Percentiles rank a stretch among this genome's conserved stretches.
These are phyloP conservation scores for Cerastis leucographa DNA, from an alignment of 2,888 invertebrate species.

Conservation along the genomic window DNA sequence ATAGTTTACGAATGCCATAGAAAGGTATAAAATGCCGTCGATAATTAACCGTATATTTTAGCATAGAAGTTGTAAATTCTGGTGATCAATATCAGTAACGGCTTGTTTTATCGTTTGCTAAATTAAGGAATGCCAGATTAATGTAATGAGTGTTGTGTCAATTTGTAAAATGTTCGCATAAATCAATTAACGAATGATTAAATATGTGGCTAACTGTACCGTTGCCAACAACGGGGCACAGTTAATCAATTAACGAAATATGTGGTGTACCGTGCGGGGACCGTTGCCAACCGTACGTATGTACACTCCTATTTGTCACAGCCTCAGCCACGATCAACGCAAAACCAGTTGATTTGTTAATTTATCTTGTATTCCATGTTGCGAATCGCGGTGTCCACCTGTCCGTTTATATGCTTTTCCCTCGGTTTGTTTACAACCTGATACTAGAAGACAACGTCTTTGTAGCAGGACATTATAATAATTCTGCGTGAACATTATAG, in stretches of 20 bases:
- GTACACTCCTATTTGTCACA: constrained; percentile 64
- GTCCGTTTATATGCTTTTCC: constrained; percentile 44
- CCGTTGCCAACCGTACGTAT: constrained; percentile 67
- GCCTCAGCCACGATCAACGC: constrained; percentile 39
- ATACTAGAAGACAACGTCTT: constrained; percentile 11
- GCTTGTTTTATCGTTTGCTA: constrained; percentile 59
- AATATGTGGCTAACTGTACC: constrained; percentile 75
- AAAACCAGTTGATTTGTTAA: constrained; percentile 61
- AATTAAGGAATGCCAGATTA: constrained; percentile 65
- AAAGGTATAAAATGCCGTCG: constrained; percentile 65
- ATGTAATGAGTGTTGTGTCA: constrained; percentile 73
- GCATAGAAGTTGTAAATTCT: constrained; percentile 64
- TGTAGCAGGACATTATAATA: neutral
- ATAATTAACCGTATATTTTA: constrained; percentile 63
- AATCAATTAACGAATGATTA: constrained; percentile 77
- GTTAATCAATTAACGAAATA: constrained; percentile 82
- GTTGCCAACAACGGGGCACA: constrained; percentile 72
- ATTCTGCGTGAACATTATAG: neutral
- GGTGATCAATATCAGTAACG: constrained; percentile 58
- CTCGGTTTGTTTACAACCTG: constrained; percentile 17
- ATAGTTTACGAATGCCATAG: constrained; percentile 57
- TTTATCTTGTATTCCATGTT: constrained; percentile 46
- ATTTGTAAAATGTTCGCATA: constrained; percentile 71
- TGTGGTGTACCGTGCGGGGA: constrained; percentile 74
- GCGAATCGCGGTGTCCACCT: constrained; percentile 29